A percentile compares a stretch with the other conserved stretches of the same genome.
Evolutionary conservation across 2,797 vertebrate species (phyloP).

Genomic region (Poeciliopsis turneri): DNA sequence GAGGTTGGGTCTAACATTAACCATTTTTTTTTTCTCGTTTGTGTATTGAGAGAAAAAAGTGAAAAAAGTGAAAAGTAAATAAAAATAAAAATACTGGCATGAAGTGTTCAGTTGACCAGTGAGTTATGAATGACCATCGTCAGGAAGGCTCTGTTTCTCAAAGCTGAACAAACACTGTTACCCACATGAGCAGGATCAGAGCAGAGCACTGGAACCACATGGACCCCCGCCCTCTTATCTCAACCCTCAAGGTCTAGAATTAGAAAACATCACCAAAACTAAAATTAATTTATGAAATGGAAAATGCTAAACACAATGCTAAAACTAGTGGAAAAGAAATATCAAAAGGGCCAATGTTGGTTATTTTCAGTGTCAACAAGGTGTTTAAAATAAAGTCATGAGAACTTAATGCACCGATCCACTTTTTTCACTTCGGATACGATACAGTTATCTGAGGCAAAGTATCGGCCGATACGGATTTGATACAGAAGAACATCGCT

Average conservation of each 20-base stretch:
- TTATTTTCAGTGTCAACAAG: background rate
- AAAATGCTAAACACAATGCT: background rate
- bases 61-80: background rate
- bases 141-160: conserved; percentile 2
- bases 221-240: conserved; percentile 18
- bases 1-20: background rate
- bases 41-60: background rate
- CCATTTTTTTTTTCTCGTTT: too few relatives aligned
- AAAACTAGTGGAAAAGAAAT: background rate
- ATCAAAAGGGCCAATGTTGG: background rate
- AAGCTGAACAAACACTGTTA: conserved; percentile 46
- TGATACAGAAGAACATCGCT: too few relatives aligned
- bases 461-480: too few relatives aligned
- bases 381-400: background rate
- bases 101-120: conserved; percentile 45
- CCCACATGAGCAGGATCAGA: conserved; percentile 30
- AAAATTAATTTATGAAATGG: background rate
- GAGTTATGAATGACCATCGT: conserved; percentile 39
- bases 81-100: conserved; percentile 7
- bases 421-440: too few relatives aligned
- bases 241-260: conserved; percentile 4
- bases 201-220: conserved; percentile 30
- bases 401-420: too few relatives aligned
- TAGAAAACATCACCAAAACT: background rate
- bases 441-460: too few relatives aligned